Conservation (phyloP, 2,113 vertebrate species). For the Phalacrocorax pelagicus region DNA sequence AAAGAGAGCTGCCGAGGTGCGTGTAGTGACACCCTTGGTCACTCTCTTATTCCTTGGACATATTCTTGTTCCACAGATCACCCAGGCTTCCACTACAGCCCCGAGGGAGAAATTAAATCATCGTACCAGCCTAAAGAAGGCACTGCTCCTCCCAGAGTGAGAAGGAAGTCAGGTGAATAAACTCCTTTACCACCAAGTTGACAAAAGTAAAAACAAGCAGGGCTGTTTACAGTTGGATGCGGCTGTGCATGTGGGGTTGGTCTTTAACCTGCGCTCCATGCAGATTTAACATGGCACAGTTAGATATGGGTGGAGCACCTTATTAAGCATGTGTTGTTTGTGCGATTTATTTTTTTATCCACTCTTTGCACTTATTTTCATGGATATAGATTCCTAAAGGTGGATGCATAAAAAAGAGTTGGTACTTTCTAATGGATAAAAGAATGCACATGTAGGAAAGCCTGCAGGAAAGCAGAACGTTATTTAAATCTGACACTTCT, state of each 20-base stretch:
- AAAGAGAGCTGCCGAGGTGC: background rate
- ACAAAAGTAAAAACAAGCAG: background rate
- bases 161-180: slow-evolving; percentile 89
- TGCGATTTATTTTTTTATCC: background rate
- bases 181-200: background rate
- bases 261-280: background rate
- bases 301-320: background rate
- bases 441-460: background rate
- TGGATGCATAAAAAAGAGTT: background rate
- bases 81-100: slow-evolving; percentile 89
- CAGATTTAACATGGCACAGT: background rate
- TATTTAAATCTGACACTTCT: background rate
- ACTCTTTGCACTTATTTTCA: background rate
- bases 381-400: background rate
- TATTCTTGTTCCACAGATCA: slow-evolving; percentile 79
- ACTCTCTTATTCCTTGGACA: background rate
- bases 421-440: background rate
- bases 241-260: background rate
- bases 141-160: slow-evolving; percentile 79
- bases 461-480: background rate
- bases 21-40: background rate
- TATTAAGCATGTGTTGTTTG: background rate
- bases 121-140: slow-evolving; percentile 80
- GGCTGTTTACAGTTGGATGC: background rate
- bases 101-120: slow-evolving; percentile 80